Conservation (phyloP, 1,140 invertebrate species). For the Holotrichia oblita region DNA sequence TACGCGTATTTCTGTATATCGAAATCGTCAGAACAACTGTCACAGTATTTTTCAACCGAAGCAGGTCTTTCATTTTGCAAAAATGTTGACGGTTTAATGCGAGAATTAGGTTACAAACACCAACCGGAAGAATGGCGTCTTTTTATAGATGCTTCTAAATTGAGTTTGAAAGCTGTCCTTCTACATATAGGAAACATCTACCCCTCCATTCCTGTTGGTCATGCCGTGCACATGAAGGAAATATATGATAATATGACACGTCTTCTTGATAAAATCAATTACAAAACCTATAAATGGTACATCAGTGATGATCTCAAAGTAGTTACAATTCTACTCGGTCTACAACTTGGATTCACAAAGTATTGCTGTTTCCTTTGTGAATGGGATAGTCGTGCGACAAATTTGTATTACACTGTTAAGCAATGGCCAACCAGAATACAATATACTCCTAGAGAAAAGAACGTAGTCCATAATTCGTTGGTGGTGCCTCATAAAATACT, state of each 20-base stretch:
- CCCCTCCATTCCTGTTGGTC: conserved; percentile 54
- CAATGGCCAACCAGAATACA: conserved; percentile 39
- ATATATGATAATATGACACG: conserved; percentile 45
- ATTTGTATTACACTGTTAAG: not conserved
- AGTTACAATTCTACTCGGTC: conserved; percentile 53
- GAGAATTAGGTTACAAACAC: conserved; percentile 24
- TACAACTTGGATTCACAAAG: conserved; percentile 55
- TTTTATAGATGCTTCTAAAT: conserved; percentile 53
- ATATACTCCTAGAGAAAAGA: not conserved
- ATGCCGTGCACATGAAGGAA: conserved; percentile 54
- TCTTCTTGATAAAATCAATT: conserved; percentile 39
- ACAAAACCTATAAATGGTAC: conserved; percentile 50
- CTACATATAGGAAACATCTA: conserved; percentile 54
- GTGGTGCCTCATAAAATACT: not conserved
- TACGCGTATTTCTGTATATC: conserved; percentile 7
- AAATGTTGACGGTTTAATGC: conserved; percentile 35
- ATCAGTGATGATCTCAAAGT: conserved; percentile 13
- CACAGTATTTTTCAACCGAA: not conserved
- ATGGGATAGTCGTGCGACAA: conserved; percentile 2
- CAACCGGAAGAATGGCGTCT: conserved; percentile 49
- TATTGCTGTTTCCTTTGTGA: conserved; percentile 15
- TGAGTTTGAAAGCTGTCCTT: conserved; percentile 57
- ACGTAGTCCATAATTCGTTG: no score
- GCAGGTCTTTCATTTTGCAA: conserved; percentile 7
- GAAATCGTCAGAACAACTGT: not conserved